These are phyloP conservation scores for Ametastegia equiseti DNA, from an alignment of 2,888 invertebrate species.

Conservation along the genomic window DNA sequence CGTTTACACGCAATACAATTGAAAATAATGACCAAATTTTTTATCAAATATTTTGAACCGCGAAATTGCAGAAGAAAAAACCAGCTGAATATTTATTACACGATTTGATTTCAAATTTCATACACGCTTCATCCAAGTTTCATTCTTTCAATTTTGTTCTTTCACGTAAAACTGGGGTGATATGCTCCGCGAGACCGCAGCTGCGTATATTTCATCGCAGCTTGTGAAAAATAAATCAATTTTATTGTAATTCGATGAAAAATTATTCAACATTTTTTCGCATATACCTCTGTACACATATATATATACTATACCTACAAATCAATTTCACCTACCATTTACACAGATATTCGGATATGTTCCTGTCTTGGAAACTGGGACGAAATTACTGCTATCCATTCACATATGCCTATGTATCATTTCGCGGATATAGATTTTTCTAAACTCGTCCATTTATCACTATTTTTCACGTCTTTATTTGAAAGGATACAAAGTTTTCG, in stretches of 20 bases:
- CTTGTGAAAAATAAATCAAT: not conserved
- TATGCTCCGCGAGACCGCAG: not conserved
- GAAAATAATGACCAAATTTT: no score
- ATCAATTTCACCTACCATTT: conserved; percentile 9
- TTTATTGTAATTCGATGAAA: not conserved
- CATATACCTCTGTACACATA: no score
- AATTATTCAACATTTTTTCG: not conserved
- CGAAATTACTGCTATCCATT: not conserved
- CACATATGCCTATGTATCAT: no score
- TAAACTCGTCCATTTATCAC: not conserved
- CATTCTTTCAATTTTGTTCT: not conserved
- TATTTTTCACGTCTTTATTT: not conserved
- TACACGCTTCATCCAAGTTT: not conserved
- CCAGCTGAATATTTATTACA: not conserved
- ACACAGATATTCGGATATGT: not conserved
- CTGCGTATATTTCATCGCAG: not conserved
- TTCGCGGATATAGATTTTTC: no score
- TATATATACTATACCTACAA: no score
- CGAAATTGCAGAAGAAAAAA: not conserved
- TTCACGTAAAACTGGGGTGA: not conserved
- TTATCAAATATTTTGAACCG: not conserved
- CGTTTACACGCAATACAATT: no score
- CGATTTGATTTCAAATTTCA: not conserved
- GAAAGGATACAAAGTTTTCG: conserved; percentile 6
- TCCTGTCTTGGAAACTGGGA: not conserved